Evolutionary conservation across 2,113 vertebrate species (phyloP), one percentile per base, ranked within the genome.

Genomic region (Burhinus bistriatus): DNA sequence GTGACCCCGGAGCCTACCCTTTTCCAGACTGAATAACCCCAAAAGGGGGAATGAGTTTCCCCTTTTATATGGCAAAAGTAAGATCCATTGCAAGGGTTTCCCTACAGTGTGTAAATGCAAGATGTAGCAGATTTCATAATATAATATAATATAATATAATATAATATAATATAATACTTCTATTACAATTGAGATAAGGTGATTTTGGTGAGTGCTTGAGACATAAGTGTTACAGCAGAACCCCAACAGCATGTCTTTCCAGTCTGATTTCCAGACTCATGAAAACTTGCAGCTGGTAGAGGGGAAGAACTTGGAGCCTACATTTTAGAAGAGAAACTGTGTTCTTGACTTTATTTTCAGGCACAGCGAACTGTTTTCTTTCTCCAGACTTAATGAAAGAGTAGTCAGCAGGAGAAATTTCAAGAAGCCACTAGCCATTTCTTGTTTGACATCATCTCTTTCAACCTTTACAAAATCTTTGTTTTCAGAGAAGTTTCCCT

Each of bases 401-500:
- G 66, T 55, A 80, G 73, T 52, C 81, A 94, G 83, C 57, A 85
- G 61, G 73, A 85, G 91, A 77, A 82, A 62, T 94, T 95, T 90
- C 93, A 83, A 85, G 87, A 87, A 95, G 54, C 62, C 84, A 80
- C 93, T 80, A 91, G 93, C 82, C 71, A 68, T 77, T 95, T 89
- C 93, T 95, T 95, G 95, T 87, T 94, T 79, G 55, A 87, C 81
- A n/a, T 70, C 2, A 10, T 85, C 89, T 94, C 86, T 92, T 94
- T 89, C 73, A 94, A 66, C 84, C 64, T 91, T n/a, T 54, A 68
- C 83, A 94, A 83, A 90, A 75, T 44, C 72, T 78, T 89, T 94
- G 30, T 95, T 90, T 93, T 89, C 59, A 69, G 76, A 93, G 65
- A 92, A 92, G 55, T 89, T 96, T 94, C n/a, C 68, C 83, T 88